These are phyloP conservation scores for Zapus hudsonius DNA, from an alignment of 2,113 vertebrate genomes.

Conservation along the genomic window DNA sequence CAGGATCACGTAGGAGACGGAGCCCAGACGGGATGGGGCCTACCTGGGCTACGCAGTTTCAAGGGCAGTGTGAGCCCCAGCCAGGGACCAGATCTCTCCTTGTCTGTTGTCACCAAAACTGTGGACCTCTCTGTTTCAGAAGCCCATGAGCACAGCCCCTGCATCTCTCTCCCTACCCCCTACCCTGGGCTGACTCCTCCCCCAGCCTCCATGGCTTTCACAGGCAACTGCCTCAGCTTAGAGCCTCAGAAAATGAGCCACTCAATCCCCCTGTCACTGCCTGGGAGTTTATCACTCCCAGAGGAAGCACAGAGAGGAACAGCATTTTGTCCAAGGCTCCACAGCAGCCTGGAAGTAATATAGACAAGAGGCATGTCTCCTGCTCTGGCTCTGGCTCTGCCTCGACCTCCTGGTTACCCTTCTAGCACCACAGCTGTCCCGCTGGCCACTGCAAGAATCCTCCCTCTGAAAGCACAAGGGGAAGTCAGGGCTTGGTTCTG, in stretches of 20 bases:
- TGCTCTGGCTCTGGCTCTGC: not conserved
- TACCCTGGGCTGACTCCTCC: not conserved
- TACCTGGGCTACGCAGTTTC: too few species aligned
- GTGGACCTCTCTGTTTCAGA: not conserved
- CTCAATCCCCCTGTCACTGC: fast-evolving
- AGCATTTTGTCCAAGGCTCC: not conserved
- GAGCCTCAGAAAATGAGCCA: not conserved
- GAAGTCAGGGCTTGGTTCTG: not conserved
- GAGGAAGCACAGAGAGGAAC: not conserved
- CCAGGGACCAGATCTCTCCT: not conserved
- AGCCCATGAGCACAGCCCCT: not conserved
- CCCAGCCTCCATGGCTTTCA: not conserved
- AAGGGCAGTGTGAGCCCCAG: fast-evolving
- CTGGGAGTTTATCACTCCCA: not conserved
- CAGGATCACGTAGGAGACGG: not conserved
- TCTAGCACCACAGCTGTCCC: too few species aligned
- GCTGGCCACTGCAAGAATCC: not conserved
- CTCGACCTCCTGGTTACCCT: not conserved
- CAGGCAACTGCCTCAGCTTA: not conserved
- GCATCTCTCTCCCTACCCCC: not conserved
- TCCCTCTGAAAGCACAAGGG: not conserved
- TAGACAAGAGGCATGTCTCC: not conserved
- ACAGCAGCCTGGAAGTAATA: not conserved
- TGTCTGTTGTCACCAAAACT: not conserved
- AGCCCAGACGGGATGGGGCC: not conserved